phyloP scores from a whole-genome alignment of 2,113 vertebrate genomes.

The Oryctolagus cuniculus region DNA sequence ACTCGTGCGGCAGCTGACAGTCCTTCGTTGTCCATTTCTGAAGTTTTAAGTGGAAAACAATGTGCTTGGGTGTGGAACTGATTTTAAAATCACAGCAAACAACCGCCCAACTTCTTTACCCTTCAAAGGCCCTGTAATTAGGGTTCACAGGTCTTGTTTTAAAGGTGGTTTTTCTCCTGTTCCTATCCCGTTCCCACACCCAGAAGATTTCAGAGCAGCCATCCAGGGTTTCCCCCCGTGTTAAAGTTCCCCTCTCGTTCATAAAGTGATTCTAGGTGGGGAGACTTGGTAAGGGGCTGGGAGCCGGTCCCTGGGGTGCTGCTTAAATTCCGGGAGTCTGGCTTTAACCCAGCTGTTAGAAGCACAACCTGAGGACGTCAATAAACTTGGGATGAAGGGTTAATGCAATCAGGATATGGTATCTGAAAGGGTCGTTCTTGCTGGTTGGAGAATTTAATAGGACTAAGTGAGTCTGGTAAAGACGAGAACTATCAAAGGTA shows the following conservation, averaged over 20 bases:
- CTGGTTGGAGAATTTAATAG: not conserved
- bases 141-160: not conserved
- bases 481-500: not conserved
- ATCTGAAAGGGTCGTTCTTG: not conserved
- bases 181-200: not conserved
- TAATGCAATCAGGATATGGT: not conserved
- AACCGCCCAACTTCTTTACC: constrained; percentile 3
- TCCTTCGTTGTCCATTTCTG: constrained; percentile 3
- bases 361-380: constrained; percentile 1
- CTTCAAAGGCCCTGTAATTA: not conserved
- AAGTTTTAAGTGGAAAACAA: constrained; percentile 36
- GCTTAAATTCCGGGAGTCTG: not conserved
- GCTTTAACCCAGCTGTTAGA: not conserved
- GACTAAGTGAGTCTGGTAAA: not conserved
- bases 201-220: not conserved
- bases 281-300: not conserved
- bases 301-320: not conserved
- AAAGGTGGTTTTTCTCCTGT: not conserved
- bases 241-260: not conserved
- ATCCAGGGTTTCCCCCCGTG: not conserved
- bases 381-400: not conserved
- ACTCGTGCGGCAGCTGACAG: not conserved
- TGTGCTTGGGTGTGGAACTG: constrained; percentile 25
- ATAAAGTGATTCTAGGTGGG: not conserved
- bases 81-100: not conserved